Evolutionary conservation across 2,888 invertebrate species (phyloP).

Genomic region (Coronaproctus castanopsis): DNA sequence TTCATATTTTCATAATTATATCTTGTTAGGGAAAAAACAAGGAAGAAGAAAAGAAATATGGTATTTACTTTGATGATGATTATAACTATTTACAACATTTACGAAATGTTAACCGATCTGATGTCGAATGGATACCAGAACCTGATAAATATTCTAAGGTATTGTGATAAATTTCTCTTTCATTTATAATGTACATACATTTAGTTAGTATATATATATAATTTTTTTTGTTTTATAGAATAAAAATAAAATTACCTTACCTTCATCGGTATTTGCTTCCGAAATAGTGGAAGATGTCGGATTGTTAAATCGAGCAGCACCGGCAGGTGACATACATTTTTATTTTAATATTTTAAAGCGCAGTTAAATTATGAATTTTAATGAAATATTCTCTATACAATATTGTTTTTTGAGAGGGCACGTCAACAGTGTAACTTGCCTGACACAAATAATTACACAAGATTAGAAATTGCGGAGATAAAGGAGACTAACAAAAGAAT

Average conservation of each 20-base stretch:
- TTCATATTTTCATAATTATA: constrained; percentile 11
- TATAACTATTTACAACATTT: constrained; percentile 90
- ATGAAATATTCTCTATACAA: too few species aligned
- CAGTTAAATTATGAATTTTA: too few species aligned
- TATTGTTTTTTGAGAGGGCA: too few species aligned
- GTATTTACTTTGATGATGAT: constrained; percentile 83
- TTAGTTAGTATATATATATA: neutral
- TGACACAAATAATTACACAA: too few species aligned
- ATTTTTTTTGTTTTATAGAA: constrained; percentile 1
- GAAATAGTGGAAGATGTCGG: constrained; percentile 68
- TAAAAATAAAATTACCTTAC: constrained; percentile 34
- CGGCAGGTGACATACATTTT: constrained; percentile 35
- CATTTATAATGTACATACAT: neutral
- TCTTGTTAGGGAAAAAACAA: constrained; percentile 22
- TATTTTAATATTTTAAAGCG: too few species aligned
- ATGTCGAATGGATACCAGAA: constrained; percentile 4
- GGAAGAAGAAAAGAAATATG: constrained; percentile 63
- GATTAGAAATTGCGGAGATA: too few species aligned
- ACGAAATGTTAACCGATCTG: constrained; percentile 8
- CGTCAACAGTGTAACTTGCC: too few species aligned
- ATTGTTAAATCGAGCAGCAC: constrained; percentile 59
- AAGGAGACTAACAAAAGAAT: too few species aligned
- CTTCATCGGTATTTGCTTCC: constrained; percentile 75
- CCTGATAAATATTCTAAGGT: constrained; percentile 6
- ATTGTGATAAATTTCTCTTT: too few species aligned